These are phyloP conservation scores for Cynodonichthys magdalenae DNA, from an alignment of 2,797 vertebrate genomes.

Conservation along the genomic window DNA sequence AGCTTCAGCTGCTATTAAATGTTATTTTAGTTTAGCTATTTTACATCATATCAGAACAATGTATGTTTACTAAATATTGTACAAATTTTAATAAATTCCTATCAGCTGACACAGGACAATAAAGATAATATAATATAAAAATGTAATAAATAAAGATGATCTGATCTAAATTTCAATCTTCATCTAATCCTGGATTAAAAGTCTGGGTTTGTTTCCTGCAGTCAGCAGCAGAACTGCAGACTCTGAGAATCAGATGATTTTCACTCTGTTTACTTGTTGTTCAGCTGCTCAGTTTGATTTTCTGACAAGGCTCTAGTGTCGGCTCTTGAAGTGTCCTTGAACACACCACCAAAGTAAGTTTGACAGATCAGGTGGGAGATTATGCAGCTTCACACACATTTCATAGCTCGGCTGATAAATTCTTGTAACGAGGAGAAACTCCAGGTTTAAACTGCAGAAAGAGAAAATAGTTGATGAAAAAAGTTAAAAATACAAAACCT, in stretches of 20 bases:
- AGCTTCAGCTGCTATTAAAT: too few species aligned
- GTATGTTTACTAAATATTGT: too few species aligned
- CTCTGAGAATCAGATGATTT: background rate
- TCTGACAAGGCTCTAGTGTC: constrained; percentile 1
- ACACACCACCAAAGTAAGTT: constrained; percentile 14
- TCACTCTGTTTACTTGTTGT: background rate
- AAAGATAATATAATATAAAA: too few species aligned
- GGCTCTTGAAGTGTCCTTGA: constrained; percentile 19
- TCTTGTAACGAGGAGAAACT: background rate
- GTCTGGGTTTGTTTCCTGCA: background rate
- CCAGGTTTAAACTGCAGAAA: background rate
- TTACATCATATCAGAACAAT: too few species aligned
- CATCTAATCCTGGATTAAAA: too few species aligned
- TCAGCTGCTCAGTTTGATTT: constrained; percentile 14
- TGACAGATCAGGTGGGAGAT: constrained; percentile 7
- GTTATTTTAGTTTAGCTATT: too few species aligned
- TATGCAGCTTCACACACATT: background rate
- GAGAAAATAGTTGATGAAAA: background rate
- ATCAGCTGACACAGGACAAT: too few species aligned
- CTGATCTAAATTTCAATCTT: too few species aligned
- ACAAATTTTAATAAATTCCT: too few species aligned
- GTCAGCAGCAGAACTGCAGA: background rate
- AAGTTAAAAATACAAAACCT: background rate
- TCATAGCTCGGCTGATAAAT: background rate
- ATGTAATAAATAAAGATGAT: too few species aligned